Percentiles rank a stretch among this genome's conserved stretches.
Evolutionary conservation across 1,140 invertebrate species (phyloP).

Genomic region (honey bee (Apis mellifera)): Amel_HAv3.1 CM009943.2:8194001-8194500

Average conservation of each 20-base stretch:
- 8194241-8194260: constrained; percentile 31
- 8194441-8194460: constrained; percentile 41
- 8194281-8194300: constrained; percentile 37
- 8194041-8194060: neutral
- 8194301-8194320: constrained; percentile 71
- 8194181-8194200: neutral
- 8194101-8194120: neutral
- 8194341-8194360: constrained; percentile 57
- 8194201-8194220: constrained; percentile 65
- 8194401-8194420: constrained; percentile 28
- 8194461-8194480: constrained; percentile 67
- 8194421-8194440: neutral
- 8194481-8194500: constrained; percentile 66
- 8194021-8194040: neutral
- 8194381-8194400: constrained; percentile 60
- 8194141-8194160: constrained; percentile 2
- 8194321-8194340: constrained; percentile 69
- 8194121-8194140: neutral
- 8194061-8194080: too few relatives aligned
- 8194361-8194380: constrained; percentile 64
- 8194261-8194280: neutral
- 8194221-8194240: constrained; percentile 69
- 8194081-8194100: too few relatives aligned
- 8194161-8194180: neutral
- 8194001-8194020: neutral